phyloP scores from a whole-genome alignment of 2,888 invertebrate genomes.

The Ernsta delagoae region DNA sequence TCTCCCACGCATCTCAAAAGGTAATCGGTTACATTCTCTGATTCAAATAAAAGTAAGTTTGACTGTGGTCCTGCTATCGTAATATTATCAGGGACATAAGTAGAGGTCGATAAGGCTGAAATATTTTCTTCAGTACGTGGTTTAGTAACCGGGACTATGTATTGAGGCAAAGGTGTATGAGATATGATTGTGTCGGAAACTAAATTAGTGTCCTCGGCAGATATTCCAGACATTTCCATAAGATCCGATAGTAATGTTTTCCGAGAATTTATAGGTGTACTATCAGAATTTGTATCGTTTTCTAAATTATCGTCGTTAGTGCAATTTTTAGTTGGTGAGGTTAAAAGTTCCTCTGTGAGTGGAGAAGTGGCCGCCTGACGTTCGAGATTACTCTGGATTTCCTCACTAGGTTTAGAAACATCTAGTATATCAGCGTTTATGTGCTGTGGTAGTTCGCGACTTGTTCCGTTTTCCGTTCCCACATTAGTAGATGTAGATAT shows the following conservation, averaged over 20 bases:
- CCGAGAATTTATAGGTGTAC: constrained; percentile 35
- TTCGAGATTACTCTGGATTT: not conserved
- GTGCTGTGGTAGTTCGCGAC: too few species aligned
- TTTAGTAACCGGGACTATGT: constrained; percentile 17
- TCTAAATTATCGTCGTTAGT: not conserved
- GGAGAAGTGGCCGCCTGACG: not conserved
- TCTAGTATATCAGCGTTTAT: not conserved
- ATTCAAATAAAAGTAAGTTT: constrained; percentile 25
- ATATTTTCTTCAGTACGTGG: not conserved
- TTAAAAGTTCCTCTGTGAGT: not conserved
- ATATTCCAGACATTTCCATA: constrained; percentile 80
- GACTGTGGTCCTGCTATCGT: constrained; percentile 14
- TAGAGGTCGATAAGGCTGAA: not conserved
- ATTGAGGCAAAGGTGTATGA: not conserved
- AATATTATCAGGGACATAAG: constrained; percentile 1
- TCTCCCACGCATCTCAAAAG: constrained; percentile 26
- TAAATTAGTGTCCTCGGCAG: constrained; percentile 57
- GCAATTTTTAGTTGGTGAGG: too few species aligned
- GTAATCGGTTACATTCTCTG: constrained; percentile 9
- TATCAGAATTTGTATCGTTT: not conserved
- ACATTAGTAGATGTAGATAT: not conserved
- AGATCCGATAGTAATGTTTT: constrained; percentile 74
- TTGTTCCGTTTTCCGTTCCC: not conserved
- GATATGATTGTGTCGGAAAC: not conserved
- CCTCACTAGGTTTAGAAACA: not conserved